phyloP scores from a whole-genome alignment of 2,797 vertebrate genomes.

The Hipposideros larvatus region DNA sequence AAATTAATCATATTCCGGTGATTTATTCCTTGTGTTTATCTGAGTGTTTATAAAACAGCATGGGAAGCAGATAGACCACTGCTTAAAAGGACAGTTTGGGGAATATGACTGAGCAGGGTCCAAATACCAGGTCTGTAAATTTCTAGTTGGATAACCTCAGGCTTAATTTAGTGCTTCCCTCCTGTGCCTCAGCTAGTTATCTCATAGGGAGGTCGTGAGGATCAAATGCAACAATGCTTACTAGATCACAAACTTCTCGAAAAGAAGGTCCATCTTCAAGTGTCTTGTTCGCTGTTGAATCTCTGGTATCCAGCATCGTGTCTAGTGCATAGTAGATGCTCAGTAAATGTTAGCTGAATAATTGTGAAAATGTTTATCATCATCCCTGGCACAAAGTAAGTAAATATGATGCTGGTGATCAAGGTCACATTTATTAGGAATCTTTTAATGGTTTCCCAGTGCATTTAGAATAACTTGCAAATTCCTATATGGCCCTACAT shows the following conservation, averaged over 20 bases:
- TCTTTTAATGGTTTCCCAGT: background rate
- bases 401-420: background rate
- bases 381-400: background rate
- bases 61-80: background rate
- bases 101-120: background rate
- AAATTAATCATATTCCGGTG: conserved; percentile 70
- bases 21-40: conserved; percentile 66
- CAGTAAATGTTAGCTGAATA: background rate
- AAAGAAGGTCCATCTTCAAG: background rate
- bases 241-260: conserved; percentile 3
- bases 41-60: conserved; percentile 45
- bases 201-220: background rate
- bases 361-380: background rate
- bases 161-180: background rate
- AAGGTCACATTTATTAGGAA: conserved; percentile 25
- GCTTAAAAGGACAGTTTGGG: background rate
- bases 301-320: background rate
- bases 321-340: background rate
- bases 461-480: background rate
- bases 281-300: background rate
- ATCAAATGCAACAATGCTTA: background rate
- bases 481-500: background rate
- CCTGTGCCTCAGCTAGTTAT: background rate
- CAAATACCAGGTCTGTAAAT: background rate
- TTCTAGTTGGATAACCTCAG: conserved; percentile 3